Percentiles rank a stretch among this genome's conserved stretches.
phyloP scores from a whole-genome alignment of 2,888 invertebrate species.

The Galeopsomyia nigrocyanea region DNA sequence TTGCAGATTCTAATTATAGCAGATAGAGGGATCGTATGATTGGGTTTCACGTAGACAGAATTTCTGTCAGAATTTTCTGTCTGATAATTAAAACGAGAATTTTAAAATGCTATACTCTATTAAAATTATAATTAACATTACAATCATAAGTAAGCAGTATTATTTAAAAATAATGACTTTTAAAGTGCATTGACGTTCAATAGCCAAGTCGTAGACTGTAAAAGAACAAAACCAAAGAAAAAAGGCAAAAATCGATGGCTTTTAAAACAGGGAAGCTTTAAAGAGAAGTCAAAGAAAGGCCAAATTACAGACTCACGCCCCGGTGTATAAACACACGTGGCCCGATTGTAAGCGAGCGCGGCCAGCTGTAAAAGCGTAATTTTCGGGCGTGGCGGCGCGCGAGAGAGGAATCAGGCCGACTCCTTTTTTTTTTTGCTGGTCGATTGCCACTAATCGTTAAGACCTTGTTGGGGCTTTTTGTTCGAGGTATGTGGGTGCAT shows the following conservation, averaged over 20 bases:
- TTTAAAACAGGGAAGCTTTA: constrained; percentile 33
- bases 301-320: constrained; percentile 28
- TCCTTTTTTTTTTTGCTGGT: constrained; percentile 58
- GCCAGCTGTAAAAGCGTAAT: constrained; percentile 53
- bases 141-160: no score
- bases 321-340: constrained; percentile 38
- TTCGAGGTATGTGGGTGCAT: neutral
- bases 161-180: no score
- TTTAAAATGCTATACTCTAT: no score
- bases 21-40: no score
- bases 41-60: no score
- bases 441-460: constrained; percentile 53
- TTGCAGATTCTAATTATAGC: no score
- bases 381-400: constrained; percentile 59
- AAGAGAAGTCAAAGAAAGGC: constrained; percentile 48
- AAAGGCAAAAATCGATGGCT: constrained; percentile 3
- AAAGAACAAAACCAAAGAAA: no score
- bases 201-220: no score
- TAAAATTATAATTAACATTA: no score
- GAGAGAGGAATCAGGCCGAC: constrained; percentile 56
- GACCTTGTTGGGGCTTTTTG: constrained; percentile 18
- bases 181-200: no score
- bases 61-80: no score
- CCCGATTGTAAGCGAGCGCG: constrained; percentile 46
- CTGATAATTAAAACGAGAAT: no score